Evolutionary conservation across 2,888 invertebrate genomes (phyloP), one percentile per base, ranked within the genome.

Genomic region (Cylindroiulus punctatus): DNA sequence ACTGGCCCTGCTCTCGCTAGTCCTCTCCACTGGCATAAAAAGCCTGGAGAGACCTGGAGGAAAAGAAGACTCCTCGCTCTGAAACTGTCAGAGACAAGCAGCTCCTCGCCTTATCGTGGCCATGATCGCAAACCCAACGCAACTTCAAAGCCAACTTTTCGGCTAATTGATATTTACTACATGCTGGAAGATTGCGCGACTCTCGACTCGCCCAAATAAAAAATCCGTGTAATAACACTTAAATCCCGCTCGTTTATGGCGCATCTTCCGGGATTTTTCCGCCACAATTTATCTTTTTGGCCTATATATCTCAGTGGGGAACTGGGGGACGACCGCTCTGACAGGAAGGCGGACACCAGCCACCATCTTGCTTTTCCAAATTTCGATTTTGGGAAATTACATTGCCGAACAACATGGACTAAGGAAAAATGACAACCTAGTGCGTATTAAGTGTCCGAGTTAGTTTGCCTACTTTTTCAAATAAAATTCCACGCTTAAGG

Each of bases 121-220:
- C 57, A 57, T 57, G 57, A 57, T 57, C 57, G 57, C 17, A 57
- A 57, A 17, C 22, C 7, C 19, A 57, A 19, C n/a, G 19, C n/a
- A 22, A 57, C 57, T 57, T 57, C 57, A 57, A 57, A 57, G 57
- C n/a, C 17, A 57, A 57, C 57, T n/a, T n/a, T 57, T 57, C 57
- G 57, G 57, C 57, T 57, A 57, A 57, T 57, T 57, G 57, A 57
- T 57, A 57, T 57, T 57, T 57, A 57, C 57, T 57, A 57, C 57
- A 22, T 57, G 57, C 22, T 57, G 19, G 0, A 57, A 57, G 19
- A 57, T 19, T n/a, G 22, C 42, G 42, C 42, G n/a, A 3, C 57
- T 47, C 22, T 3, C 57, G n/a, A 57, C 57, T 57, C n/a, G 17
- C 57, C 57, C 57, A 19, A n/a, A n/a, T 3, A n/a, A 57, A 57